These are phyloP conservation scores for Platichthys stellatus DNA, from an alignment of 2,113 vertebrate genomes.

Conservation along the genomic window DNA sequence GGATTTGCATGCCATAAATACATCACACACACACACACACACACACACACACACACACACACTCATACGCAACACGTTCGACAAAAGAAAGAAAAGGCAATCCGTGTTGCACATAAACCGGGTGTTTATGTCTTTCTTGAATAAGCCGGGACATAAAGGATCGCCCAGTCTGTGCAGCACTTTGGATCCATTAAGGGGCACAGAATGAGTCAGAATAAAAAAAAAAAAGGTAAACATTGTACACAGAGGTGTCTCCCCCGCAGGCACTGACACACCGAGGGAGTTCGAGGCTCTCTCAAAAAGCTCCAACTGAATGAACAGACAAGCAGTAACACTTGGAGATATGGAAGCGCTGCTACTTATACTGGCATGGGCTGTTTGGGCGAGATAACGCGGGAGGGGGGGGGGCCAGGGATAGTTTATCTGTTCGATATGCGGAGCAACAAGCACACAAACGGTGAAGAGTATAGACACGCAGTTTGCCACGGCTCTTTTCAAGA, in stretches of 20 bases:
- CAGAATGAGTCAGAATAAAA: conserved; percentile 54
- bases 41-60: conserved; percentile 21
- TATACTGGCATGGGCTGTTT: conserved; percentile 70
- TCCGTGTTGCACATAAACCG: conserved; percentile 36
- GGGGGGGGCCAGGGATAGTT: conserved; percentile 37
- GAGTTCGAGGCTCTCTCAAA: conserved; percentile 68
- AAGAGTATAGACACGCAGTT: conserved; percentile 35
- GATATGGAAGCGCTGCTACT: conserved; percentile 74
- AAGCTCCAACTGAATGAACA: conserved; percentile 84
- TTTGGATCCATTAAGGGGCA: conserved; percentile 53
- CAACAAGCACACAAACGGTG: conserved; percentile 61
- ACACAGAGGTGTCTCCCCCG: conserved; percentile 63
- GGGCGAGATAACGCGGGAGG: conserved; percentile 60
- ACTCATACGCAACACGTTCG: conserved; percentile 8
- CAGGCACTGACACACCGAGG: conserved; percentile 71
- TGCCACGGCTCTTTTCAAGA: conserved; percentile 50
- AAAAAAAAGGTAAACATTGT: conserved; percentile 55
- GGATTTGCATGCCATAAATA: conserved; percentile 64
- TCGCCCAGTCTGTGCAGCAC: conserved; percentile 47
- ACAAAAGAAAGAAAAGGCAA: conserved; percentile 51
- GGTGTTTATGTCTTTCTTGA: conserved; percentile 54
- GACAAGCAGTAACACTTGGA: conserved; percentile 83
- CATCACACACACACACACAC: conserved; percentile 34
- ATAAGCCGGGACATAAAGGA: conserved; percentile 51
- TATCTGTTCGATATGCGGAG: conserved; percentile 67